Percentiles rank a stretch among this genome's conserved stretches.
Evolutionary conservation across 1,140 invertebrate species (phyloP).

Genomic region (Hyposmocoma kahamanoa): DNA sequence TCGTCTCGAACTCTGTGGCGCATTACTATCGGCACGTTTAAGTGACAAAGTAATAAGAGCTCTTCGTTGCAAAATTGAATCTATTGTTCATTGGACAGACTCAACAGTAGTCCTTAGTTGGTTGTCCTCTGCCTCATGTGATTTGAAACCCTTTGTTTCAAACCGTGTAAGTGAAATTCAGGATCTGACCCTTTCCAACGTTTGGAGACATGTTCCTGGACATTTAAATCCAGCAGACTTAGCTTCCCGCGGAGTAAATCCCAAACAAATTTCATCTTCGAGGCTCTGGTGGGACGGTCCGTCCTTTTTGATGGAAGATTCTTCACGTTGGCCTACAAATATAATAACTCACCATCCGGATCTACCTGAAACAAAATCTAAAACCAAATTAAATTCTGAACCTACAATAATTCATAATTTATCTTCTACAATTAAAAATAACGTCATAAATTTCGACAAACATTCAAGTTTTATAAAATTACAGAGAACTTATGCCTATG

Average conservation of each 20-base stretch:
- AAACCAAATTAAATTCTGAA: no score
- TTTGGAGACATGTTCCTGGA: no score
- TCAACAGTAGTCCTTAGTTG: constrained; percentile 3
- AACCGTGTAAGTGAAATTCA: not conserved
- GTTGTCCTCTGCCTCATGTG: not conserved
- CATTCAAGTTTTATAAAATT: not conserved
- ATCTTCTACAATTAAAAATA: no score
- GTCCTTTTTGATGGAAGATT: not conserved
- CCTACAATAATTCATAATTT: no score
- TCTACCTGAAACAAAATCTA: no score
- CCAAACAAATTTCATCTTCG: not conserved
- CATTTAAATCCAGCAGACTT: not conserved
- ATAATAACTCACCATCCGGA: no score
- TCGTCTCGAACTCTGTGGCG: not conserved
- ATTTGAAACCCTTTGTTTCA: not conserved
- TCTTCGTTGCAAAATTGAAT: not conserved
- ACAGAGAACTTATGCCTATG: not conserved
- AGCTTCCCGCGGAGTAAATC: not conserved
- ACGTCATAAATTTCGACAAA: no score
- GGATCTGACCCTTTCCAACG: not conserved
- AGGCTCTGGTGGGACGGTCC: not conserved
- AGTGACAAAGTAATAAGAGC: not conserved
- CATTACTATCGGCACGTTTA: not conserved
- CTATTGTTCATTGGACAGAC: not conserved
- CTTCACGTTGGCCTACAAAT: no score